These are phyloP conservation scores for Cantharis nigra DNA, from an alignment of 2,888 invertebrate genomes.

Conservation along the genomic window DNA sequence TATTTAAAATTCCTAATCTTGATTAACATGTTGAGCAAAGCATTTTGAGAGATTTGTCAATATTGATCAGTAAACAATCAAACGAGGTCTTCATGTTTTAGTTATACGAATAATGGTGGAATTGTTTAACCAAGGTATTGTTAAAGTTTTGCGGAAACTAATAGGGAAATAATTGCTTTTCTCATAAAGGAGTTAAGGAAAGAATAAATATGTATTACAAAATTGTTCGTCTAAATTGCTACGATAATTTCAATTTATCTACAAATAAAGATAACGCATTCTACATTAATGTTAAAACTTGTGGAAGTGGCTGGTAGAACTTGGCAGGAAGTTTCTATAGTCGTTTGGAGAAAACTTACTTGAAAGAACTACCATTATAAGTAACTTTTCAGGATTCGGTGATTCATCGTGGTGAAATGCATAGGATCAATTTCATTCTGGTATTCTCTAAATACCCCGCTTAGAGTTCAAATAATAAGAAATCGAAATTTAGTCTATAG, in stretches of 20 bases:
- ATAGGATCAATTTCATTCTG: constrained; percentile 14
- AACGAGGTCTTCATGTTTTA: not conserved
- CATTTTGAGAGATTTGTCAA: not conserved
- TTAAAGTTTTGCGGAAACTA: not conserved
- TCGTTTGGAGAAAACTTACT: constrained; percentile 3
- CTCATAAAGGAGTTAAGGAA: not conserved
- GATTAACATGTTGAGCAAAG: not conserved
- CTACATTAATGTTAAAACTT: constrained; percentile 1
- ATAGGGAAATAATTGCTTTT: not conserved
- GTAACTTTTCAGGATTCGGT: constrained; percentile 6
- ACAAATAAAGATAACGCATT: not conserved
- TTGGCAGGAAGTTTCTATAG: not conserved
- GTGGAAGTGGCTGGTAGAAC: not conserved
- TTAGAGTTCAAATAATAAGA: constrained; percentile 20
- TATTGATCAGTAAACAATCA: not conserved
- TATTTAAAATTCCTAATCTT: not conserved
- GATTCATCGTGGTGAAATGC: constrained; percentile 10
- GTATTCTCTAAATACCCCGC: constrained; percentile 15
- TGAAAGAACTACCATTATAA: constrained; percentile 4
- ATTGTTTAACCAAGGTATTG: not conserved
- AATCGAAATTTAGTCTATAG: constrained; percentile 17
- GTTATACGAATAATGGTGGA: not conserved
- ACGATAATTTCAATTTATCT: not conserved
- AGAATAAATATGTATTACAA: not conserved
- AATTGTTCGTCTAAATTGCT: not conserved